These are phyloP conservation scores for Arremon aurantiirostris DNA, from an alignment of 2,797 vertebrate genomes.

Conservation along the genomic window DNA sequence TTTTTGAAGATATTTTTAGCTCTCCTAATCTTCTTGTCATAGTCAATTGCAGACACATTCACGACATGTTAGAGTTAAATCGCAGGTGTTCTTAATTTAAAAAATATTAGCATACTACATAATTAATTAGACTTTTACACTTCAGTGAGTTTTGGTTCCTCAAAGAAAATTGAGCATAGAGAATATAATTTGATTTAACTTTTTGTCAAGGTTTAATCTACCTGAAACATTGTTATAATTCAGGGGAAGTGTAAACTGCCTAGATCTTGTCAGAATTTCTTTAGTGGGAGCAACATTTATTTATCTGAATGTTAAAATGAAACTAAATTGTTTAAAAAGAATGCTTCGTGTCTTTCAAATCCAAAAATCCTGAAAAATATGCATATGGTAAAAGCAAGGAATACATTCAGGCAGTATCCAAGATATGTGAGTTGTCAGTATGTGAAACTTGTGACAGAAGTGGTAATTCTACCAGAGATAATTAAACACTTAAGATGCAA, in stretches of 20 bases:
- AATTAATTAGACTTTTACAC: slow-evolving; percentile 82
- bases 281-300: neutral
- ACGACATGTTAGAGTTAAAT: slow-evolving; percentile 64
- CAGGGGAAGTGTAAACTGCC: slow-evolving; percentile 58
- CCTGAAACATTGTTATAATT: slow-evolving; percentile 73
- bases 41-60: slow-evolving; percentile 55
- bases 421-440: neutral
- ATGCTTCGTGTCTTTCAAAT: neutral
- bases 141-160: slow-evolving; percentile 72
- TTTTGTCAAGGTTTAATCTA: slow-evolving; percentile 78
- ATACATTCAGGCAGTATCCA: neutral
- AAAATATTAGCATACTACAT: slow-evolving; percentile 77
- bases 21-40: slow-evolving; percentile 43
- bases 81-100: slow-evolving; percentile 77
- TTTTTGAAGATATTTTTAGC: neutral
- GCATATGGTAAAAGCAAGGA: neutral
- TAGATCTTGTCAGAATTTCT: slow-evolving; percentile 37
- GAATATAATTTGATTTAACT: slow-evolving; percentile 80
- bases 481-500: neutral
- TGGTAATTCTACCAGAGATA: neutral
- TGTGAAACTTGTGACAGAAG: neutral
- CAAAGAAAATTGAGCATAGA: slow-evolving; percentile 75
- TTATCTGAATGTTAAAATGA: neutral
- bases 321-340: neutral
- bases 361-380: neutral